Evolutionary conservation across 2,797 vertebrate genomes (phyloP), one percentile per base, ranked within the genome.

Genomic region (Hoplostethus mediterraneus): DNA sequence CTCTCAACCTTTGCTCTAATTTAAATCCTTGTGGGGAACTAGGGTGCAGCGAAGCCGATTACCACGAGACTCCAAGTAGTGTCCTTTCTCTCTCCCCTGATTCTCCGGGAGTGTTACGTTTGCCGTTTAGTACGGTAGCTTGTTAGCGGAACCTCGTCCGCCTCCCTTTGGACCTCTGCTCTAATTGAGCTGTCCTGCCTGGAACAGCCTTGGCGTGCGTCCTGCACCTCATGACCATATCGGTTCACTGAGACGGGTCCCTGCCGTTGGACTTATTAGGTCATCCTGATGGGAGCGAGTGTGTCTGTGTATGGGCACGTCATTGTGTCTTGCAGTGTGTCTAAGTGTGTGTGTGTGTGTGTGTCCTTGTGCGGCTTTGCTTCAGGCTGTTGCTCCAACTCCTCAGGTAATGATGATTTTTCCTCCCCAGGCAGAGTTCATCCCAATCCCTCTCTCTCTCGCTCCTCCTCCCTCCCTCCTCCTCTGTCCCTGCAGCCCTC

Each of bases 181-280:
- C 61, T 58, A 64, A 86, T 73, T 71, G 70, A 87, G 85, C 76
- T 7, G n/a, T 60, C 17, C 75, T 60, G 64, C 76, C 70, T 17
- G 6, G 69, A 78, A 30, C 53, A 63, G 79, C 65, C 79, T 75
- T 71, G 81, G 83, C 82, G 77, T 74, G 76, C 69, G 13, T 73
- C 81, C 1, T 82, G 77, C 71, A 80, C 77, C 71, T 79, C 85
- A 79, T 90, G 88, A 88, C 89, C 84, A 82, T 84, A 84, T 88
- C 73, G 17, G 88, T 76, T 65, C 68, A 62, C 12, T 16, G 72
- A 85, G 66, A 45, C 54, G 8, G 80, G 73, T n/a, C 66, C 70
- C 67, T 56, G 6, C 64, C 0, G 48, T 54, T 89, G 82, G 83
- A 89, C 91, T 90, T 92, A 91, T 92, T 92, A 85, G 90, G 91